phyloP scores from a whole-genome alignment of 2,113 vertebrate species.

The Antechinus flavipes region DNA sequence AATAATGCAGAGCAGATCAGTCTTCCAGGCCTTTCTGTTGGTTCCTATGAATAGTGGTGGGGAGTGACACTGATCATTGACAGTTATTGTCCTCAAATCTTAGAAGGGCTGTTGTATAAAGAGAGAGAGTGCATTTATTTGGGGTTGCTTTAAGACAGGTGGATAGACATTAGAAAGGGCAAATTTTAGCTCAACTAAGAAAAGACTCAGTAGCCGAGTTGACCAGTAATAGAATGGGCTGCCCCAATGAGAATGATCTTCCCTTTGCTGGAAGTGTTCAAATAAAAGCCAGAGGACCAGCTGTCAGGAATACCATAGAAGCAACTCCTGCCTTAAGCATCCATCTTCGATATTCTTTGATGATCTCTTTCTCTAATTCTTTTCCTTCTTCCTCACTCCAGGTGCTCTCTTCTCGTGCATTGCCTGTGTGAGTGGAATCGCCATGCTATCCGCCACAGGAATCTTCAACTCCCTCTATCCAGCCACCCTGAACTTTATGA shows the following conservation, averaged over 20 bases:
- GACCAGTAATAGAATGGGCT: not conserved
- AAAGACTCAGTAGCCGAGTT: not conserved
- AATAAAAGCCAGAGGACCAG: not conserved
- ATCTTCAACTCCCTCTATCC: conserved; percentile 95
- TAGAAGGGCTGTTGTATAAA: not conserved
- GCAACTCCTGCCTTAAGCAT: not conserved
- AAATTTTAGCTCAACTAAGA: not conserved
- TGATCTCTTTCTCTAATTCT: not conserved
- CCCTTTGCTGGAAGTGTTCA: not conserved
- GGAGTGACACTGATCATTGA: no score
- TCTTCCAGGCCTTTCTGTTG: no score
- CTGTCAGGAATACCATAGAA: not conserved
- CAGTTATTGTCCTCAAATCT: no score
- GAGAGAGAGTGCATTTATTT: not conserved
- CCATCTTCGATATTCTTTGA: not conserved
- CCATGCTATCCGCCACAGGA: conserved; percentile 87
- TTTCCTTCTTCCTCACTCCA: conserved; percentile 74
- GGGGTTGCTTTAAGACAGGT: no score
- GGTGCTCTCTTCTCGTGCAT: conserved; percentile 94
- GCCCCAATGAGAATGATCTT: not conserved
- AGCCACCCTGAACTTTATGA: conserved; percentile 92
- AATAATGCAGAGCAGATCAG: no score
- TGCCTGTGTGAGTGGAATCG: conserved; percentile 92
- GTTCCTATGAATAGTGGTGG: no score
- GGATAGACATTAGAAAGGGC: not conserved